Percentiles rank a stretch among this genome's conserved stretches.
Conservation (phyloP, 2,797 vertebrate genomes). For the Coracias cyanogaster region DNA sequence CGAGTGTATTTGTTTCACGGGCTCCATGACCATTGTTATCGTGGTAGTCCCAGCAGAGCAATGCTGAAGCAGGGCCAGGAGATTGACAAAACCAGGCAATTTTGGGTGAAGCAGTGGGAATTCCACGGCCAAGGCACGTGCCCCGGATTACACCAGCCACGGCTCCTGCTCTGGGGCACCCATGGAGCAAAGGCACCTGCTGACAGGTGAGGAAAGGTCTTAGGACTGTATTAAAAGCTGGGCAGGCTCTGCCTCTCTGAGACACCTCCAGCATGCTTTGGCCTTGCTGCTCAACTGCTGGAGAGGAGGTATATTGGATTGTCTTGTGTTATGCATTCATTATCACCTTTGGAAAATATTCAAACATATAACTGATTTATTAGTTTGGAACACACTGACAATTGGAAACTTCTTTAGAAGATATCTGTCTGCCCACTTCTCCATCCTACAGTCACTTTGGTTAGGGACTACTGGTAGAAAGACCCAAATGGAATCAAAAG, state of each 20-base stretch:
- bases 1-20: background rate
- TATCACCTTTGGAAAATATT: background rate
- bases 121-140: background rate
- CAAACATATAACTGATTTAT: background rate
- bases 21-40: fast-evolving
- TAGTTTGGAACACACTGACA: background rate
- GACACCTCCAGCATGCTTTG: background rate
- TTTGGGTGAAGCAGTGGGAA: background rate
- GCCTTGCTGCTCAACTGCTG: background rate
- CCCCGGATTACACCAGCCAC: background rate
- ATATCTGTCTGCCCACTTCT: background rate
- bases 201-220: background rate
- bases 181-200: fast-evolving
- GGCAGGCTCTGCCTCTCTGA: background rate
- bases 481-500: background rate
- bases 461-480: background rate
- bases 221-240: background rate
- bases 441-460: background rate
- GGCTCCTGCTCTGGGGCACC: background rate
- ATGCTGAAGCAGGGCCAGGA: background rate
- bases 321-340: background rate
- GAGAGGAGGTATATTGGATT: background rate
- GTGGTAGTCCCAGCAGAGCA: background rate
- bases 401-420: background rate
- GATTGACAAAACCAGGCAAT: background rate